These are phyloP conservation scores for Sesamia nonagrioides DNA, from an alignment of 1,140 invertebrate species.

Conservation along the genomic window DNA sequence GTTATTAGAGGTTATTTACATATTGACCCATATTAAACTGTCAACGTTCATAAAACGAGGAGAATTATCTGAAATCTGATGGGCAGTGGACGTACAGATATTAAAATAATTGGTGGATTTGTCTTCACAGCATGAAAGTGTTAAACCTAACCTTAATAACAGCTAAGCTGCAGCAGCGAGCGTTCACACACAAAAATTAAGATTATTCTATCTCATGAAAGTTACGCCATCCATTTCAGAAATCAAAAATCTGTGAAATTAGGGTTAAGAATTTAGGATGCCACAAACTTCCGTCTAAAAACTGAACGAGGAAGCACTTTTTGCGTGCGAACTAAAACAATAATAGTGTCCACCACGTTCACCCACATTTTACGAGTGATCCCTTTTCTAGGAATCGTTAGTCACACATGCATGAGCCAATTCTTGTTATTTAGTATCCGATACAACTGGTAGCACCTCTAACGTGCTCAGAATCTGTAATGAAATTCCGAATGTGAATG, in stretches of 20 bases:
- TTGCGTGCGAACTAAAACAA: slow-evolving; percentile 25
- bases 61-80: too few relatives aligned
- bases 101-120: too few relatives aligned
- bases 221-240: neutral
- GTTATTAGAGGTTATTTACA: too few relatives aligned
- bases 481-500: neutral
- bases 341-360: neutral
- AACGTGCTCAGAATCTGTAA: slow-evolving; percentile 35
- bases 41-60: too few relatives aligned
- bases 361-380: slow-evolving; percentile 23
- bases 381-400: slow-evolving; percentile 23
- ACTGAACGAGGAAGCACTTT: slow-evolving; percentile 2
- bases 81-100: too few relatives aligned
- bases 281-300: neutral
- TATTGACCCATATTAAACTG: too few relatives aligned
- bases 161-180: too few relatives aligned
- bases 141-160: too few relatives aligned
- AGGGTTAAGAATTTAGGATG: neutral
- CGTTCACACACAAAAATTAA: too few relatives aligned
- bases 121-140: too few relatives aligned
- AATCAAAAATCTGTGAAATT: neutral
- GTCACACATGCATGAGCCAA: slow-evolving; percentile 34
- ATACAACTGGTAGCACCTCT: slow-evolving; percentile 41
- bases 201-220: too few relatives aligned
- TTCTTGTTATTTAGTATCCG: slow-evolving; percentile 50